Conservation (phyloP, 2,888 invertebrate species). For the Dexiosoma caninum region DNA sequence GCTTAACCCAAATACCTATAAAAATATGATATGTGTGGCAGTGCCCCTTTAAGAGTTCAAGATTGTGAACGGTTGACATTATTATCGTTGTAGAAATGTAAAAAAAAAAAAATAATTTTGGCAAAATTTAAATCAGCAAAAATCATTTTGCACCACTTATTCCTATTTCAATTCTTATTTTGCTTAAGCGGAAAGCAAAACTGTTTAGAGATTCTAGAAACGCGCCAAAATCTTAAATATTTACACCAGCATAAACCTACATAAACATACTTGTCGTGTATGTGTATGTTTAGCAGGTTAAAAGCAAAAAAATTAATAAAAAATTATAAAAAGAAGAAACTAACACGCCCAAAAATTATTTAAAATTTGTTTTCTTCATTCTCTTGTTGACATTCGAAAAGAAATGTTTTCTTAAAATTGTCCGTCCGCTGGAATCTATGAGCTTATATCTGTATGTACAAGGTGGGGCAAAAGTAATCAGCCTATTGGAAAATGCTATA, state of each 20-base stretch:
- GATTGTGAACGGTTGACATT: slow-evolving; percentile 9
- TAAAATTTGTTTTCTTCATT: slow-evolving; percentile 2
- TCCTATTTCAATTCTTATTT: slow-evolving; percentile 9
- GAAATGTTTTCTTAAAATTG: slow-evolving; percentile 21
- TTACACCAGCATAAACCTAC: not conserved
- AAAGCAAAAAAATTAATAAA: not conserved
- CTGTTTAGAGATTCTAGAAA: slow-evolving; percentile 59
- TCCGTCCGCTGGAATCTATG: not conserved
- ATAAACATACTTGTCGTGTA: slow-evolving; percentile 9
- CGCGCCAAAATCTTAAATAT: slow-evolving; percentile 45
- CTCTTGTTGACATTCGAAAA: slow-evolving; percentile 36
- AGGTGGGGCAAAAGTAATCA: no score
- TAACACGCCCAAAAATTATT: slow-evolving; percentile 25
- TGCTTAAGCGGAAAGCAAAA: not conserved
- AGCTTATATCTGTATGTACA: not conserved
- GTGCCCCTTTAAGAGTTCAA: not conserved
- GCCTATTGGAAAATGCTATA: no score
- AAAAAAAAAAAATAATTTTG: not conserved
- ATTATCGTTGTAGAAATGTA: slow-evolving; percentile 4
- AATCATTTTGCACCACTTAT: slow-evolving; percentile 9
- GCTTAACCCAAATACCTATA: slow-evolving; percentile 12
- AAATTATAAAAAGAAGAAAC: no score
- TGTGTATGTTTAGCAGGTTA: slow-evolving; percentile 14
- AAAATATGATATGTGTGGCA: not conserved
- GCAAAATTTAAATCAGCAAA: slow-evolving; percentile 45